These are phyloP conservation scores for Alethe castanea DNA, from an alignment of 2,113 vertebrate species.

Conservation along the genomic window DNA sequence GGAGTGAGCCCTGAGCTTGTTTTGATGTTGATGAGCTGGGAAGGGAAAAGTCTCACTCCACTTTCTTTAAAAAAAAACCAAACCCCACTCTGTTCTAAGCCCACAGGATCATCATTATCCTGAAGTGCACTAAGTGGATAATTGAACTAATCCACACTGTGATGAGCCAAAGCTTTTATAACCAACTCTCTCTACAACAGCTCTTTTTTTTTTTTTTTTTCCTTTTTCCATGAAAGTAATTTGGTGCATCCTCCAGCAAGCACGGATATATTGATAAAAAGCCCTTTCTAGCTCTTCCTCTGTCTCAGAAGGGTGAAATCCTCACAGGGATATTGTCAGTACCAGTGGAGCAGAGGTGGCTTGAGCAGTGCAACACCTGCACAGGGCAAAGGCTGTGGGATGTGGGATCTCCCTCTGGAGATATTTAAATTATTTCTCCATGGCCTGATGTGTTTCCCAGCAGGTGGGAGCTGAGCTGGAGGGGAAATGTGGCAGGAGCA, in stretches of 20 bases:
- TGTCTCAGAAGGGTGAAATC: neutral
- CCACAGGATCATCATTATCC: neutral
- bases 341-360: neutral
- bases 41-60: neutral
- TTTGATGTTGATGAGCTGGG: neutral
- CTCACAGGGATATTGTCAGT: neutral
- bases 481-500: neutral
- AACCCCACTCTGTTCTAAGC: neutral
- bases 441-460: neutral
- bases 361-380: neutral
- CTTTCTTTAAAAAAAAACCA: neutral
- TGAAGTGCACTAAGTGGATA: constrained; percentile 21
- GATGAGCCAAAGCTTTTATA: constrained; percentile 1
- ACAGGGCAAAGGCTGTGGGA: neutral
- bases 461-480: neutral
- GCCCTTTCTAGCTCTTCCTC: neutral
- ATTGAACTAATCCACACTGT: neutral
- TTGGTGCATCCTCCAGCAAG: neutral
- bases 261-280: rapidly evolving
- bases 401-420: neutral
- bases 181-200: neutral
- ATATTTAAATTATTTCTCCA: neutral
- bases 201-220: neutral
- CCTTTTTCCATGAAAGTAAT: neutral
- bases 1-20: neutral